phyloP scores from a whole-genome alignment of 2,888 invertebrate genomes.

The Trissolcus japonicus region DNA sequence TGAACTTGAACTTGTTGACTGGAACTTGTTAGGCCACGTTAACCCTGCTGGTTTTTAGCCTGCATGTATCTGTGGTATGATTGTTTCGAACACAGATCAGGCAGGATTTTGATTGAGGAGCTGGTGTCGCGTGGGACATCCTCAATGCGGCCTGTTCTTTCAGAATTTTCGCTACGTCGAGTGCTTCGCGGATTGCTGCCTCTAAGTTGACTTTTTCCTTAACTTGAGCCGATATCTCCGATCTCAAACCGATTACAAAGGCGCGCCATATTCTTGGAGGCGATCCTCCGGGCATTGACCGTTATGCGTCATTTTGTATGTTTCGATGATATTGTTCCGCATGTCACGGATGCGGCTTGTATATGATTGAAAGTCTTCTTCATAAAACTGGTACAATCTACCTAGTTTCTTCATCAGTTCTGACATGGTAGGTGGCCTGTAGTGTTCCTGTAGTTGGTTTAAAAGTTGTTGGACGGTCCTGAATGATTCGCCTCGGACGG shows the following conservation, averaged over 20 bases:
- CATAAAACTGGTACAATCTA: slow-evolving; percentile 2
- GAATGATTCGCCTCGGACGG: too few species aligned
- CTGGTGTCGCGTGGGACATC: too few species aligned
- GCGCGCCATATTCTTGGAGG: not conserved
- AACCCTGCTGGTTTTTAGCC: too few species aligned
- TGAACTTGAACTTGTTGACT: too few species aligned
- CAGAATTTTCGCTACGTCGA: not conserved
- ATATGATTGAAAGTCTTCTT: slow-evolving; percentile 9
- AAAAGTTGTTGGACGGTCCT: not conserved
- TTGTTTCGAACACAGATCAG: too few species aligned
- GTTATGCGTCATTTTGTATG: not conserved
- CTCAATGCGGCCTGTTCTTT: not conserved
- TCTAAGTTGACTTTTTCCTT: not conserved
- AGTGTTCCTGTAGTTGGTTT: not conserved
- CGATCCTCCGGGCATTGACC: not conserved
- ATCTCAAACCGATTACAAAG: slow-evolving; percentile 9
- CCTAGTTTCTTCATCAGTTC: slow-evolving; percentile 12
- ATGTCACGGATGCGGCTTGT: not conserved
- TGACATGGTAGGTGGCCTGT: not conserved
- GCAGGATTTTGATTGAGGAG: too few species aligned
- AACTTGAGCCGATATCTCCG: not conserved
- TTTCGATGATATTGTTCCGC: not conserved
- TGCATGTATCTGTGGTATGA: too few species aligned
- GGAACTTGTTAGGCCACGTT: too few species aligned
- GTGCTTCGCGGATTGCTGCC: not conserved